These are phyloP conservation scores for Monopis laevigella DNA, from an alignment of 2,888 invertebrate species.

Conservation along the genomic window DNA sequence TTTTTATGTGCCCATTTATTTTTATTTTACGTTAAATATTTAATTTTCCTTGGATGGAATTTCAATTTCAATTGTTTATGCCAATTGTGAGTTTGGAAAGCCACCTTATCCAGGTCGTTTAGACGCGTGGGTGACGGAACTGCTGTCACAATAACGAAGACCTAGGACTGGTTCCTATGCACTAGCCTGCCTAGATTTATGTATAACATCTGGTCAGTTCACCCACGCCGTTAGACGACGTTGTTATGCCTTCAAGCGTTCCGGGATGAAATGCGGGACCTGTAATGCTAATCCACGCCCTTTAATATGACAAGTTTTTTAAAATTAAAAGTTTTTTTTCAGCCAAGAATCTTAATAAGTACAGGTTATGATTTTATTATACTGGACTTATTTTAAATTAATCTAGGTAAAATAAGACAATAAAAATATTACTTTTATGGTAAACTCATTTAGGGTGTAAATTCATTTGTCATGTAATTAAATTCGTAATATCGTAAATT, in stretches of 20 bases:
- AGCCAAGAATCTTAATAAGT: too few species aligned
- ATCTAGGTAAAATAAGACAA: too few species aligned
- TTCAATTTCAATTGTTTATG: neutral
- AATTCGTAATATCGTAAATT: too few species aligned
- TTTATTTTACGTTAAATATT: too few species aligned
- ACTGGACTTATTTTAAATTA: too few species aligned
- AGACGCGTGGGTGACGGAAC: constrained; percentile 25
- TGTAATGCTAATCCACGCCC: too few species aligned
- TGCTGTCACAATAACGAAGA: constrained; percentile 20
- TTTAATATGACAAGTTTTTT: too few species aligned
- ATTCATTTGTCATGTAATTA: too few species aligned
- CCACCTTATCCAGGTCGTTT: constrained; percentile 3
- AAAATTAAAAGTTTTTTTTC: too few species aligned
- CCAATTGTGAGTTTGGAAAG: constrained; percentile 2
- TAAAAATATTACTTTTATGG: too few species aligned
- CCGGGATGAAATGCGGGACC: constrained; percentile 14
- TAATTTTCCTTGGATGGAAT: neutral
- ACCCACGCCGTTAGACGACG: constrained; percentile 26
- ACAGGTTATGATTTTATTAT: too few species aligned
- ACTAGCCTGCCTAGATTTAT: constrained; percentile 15
- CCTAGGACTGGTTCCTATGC: constrained; percentile 22
- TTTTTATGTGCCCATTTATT: neutral
- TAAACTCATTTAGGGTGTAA: too few species aligned
- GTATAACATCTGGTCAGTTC: constrained; percentile 19
- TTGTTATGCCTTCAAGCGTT: constrained; percentile 25